Evolutionary conservation across 2,113 vertebrate genomes (phyloP).

Genomic region (Gila orcuttii): DNA sequence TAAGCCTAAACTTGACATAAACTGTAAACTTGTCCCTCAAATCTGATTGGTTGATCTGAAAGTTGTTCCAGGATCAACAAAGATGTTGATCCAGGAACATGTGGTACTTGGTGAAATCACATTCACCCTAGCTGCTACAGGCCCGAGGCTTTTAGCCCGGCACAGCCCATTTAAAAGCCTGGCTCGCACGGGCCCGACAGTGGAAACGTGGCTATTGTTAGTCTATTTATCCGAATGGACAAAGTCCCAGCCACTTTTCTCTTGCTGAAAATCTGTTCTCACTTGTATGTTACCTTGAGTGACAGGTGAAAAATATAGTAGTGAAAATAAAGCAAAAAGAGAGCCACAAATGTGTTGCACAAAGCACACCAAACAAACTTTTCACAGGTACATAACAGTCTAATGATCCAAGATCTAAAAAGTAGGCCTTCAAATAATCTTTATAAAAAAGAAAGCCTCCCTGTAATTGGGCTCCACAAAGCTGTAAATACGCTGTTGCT

Average conservation of each 20-base stretch:
- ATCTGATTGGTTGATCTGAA: too few relatives aligned
- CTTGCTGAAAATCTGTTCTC: neutral
- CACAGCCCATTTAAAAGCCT: too few relatives aligned
- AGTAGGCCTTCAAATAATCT: neutral
- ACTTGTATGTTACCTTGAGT: neutral
- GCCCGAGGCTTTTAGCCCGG: too few relatives aligned
- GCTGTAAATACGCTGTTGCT: slow-evolving; percentile 38
- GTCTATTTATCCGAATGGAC: too few relatives aligned
- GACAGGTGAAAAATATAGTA: neutral
- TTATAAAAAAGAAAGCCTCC: slow-evolving; percentile 4
- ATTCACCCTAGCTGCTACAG: too few relatives aligned
- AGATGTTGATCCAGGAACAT: too few relatives aligned
- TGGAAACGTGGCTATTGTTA: too few relatives aligned
- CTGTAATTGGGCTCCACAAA: slow-evolving; percentile 30
- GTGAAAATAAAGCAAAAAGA: neutral
- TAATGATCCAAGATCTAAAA: slow-evolving; percentile 5
- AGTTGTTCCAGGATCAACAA: too few relatives aligned
- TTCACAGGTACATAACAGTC: neutral
- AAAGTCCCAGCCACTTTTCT: neutral
- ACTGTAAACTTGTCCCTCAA: too few relatives aligned
- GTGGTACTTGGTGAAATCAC: too few relatives aligned
- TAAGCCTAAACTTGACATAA: too few relatives aligned
- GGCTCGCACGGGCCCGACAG: too few relatives aligned
- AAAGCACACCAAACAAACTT: neutral
- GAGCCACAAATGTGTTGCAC: neutral